These are phyloP conservation scores for Smithornis capensis DNA, from an alignment of 2,113 vertebrate genomes.

Conservation along the genomic window DNA sequence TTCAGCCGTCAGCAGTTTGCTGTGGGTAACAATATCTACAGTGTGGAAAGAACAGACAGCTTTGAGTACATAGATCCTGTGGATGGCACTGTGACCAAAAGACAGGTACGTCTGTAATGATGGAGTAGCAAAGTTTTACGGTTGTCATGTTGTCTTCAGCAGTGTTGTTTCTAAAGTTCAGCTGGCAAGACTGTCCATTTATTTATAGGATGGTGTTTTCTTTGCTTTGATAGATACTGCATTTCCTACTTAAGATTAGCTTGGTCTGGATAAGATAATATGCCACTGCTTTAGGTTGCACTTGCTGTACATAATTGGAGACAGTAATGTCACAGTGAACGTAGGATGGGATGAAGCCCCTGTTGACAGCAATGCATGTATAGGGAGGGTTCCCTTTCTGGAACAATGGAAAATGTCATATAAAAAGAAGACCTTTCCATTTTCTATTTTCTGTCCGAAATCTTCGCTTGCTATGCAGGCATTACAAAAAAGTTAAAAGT, in stretches of 20 bases:
- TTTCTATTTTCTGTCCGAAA: not conserved
- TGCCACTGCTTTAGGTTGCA: not conserved
- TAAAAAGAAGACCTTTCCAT: not conserved
- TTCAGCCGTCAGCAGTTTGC: conserved; percentile 95
- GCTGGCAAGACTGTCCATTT: not conserved
- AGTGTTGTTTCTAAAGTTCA: not conserved
- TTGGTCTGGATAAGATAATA: not conserved
- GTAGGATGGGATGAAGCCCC: not conserved
- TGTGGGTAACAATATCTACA: conserved; percentile 89
- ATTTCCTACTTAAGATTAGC: not conserved
- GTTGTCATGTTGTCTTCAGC: not conserved
- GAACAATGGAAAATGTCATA: not conserved
- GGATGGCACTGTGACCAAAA: conserved; percentile 93
- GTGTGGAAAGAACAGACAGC: conserved; percentile 91
- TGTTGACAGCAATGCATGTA: not conserved
- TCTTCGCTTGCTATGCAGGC: not conserved
- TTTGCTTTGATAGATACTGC: not conserved
- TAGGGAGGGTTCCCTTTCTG: not conserved
- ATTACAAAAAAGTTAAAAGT: not conserved
- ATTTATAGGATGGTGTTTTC: not conserved
- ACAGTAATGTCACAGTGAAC: not conserved
- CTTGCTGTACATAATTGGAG: not conserved
- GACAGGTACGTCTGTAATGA: conserved; percentile 84
- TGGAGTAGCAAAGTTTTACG: not conserved
- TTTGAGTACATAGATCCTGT: conserved; percentile 97